A percentile compares a stretch with the other conserved stretches of the same genome.
phyloP scores from a whole-genome alignment of 2,797 vertebrate genomes.

The Acrossocheilus wenchowensis region DNA sequence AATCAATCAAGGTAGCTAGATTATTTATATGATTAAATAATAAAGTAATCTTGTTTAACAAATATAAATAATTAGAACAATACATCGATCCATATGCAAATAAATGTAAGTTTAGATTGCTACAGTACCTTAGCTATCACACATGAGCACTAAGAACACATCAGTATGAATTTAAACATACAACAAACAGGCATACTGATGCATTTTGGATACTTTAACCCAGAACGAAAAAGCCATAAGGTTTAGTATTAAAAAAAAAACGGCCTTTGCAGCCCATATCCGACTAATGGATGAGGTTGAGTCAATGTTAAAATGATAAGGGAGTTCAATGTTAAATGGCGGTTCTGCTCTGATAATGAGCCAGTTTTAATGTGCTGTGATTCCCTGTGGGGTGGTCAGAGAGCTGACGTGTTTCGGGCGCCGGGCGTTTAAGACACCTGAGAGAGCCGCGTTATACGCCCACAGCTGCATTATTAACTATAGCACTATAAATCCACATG shows the following conservation, averaged over 20 bases:
- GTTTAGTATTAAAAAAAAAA: conserved; percentile 19
- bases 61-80: background rate
- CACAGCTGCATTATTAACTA: conserved; percentile 78
- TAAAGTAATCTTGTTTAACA: background rate
- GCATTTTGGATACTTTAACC: background rate
- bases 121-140: background rate
- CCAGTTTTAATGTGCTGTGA: conserved; percentile 46
- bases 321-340: conserved; percentile 45
- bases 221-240: conserved; percentile 4
- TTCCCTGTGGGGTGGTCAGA: conserved; percentile 59
- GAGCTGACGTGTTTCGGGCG: conserved; percentile 49
- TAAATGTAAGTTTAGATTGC: background rate
- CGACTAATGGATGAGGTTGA: conserved; percentile 35
- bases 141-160: background rate
- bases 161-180: background rate
- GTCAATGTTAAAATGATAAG: conserved; percentile 46
- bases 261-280: background rate
- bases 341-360: conserved; percentile 52
- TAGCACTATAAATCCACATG: conserved; percentile 75
- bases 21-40: background rate
- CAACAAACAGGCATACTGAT: too few species aligned
- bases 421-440: conserved; percentile 72
- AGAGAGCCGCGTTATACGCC: conserved; percentile 71
- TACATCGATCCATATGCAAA: background rate
- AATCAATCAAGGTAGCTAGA: background rate